Conservation (phyloP, 2,888 invertebrate genomes). For the Calliopum simillimum region DNA sequence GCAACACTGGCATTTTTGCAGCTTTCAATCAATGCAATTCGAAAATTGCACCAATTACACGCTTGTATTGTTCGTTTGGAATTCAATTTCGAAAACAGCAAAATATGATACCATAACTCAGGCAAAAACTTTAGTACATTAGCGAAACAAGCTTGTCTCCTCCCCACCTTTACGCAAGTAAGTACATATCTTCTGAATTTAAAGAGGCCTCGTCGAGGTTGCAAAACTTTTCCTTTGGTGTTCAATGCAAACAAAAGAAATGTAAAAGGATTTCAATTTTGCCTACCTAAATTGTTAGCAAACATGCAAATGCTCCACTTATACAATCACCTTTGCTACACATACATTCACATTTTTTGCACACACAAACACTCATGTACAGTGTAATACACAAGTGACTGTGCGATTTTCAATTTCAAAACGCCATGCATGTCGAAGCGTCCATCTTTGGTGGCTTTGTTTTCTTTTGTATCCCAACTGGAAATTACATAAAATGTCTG, state of each 20-base stretch:
- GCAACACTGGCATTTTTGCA: no score
- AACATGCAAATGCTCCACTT: neutral
- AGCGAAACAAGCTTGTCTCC: no score
- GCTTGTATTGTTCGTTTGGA: no score
- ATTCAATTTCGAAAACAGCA: no score
- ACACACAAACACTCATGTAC: constrained; percentile 11
- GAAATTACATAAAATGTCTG: neutral
- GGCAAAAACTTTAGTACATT: no score
- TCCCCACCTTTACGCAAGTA: no score
- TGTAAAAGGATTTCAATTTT: constrained; percentile 1
- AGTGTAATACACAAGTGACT: neutral
- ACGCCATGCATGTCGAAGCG: neutral
- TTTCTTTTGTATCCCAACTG: constrained; percentile 5
- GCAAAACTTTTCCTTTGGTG: no score
- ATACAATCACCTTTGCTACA: constrained; percentile 4
- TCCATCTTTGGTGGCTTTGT: constrained; percentile 4
- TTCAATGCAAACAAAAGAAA: neutral
- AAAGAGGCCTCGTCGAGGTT: no score
- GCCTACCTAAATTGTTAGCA: neutral
- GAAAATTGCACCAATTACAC: no score
- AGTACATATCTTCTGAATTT: no score
- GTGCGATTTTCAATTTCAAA: neutral
- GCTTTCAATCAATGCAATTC: no score
- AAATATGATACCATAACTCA: no score
- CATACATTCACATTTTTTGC: constrained; percentile 19